Percentiles rank a stretch among this genome's conserved stretches.
phyloP scores from a whole-genome alignment of 2,113 vertebrate genomes.

The Hippopotamus amphibius region DNA sequence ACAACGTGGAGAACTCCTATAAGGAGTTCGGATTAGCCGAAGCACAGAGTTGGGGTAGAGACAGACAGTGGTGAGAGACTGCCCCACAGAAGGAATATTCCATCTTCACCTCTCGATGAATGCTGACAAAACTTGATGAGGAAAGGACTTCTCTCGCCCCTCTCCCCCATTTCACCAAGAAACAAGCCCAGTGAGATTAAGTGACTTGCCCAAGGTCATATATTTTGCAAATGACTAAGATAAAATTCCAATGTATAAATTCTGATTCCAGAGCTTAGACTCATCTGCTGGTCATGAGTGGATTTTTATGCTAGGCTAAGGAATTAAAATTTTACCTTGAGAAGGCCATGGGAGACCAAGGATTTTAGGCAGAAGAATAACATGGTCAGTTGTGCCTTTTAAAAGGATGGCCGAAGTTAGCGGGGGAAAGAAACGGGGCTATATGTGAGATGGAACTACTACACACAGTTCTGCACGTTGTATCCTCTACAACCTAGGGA shows the following conservation, averaged over 20 bases:
- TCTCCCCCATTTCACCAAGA: neutral
- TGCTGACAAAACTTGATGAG: neutral
- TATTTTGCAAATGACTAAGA: neutral
- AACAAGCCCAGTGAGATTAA: neutral
- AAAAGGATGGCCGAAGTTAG: neutral
- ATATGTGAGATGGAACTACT: neutral
- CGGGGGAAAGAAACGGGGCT: neutral
- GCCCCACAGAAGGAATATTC: neutral
- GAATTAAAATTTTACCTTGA: neutral
- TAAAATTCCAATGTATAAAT: neutral
- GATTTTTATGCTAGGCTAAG: neutral
- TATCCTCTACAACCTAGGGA: neutral
- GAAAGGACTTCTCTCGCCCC: neutral
- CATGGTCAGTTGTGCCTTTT: neutral
- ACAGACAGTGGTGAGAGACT: neutral
- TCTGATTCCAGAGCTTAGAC: neutral
- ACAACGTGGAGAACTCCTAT: neutral
- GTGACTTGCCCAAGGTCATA: neutral
- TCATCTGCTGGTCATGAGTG: neutral
- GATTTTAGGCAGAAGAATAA: neutral
- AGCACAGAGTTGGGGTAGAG: neutral
- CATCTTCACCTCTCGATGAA: neutral
- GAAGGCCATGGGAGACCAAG: neutral
- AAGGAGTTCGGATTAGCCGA: neutral
- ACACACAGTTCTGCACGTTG: neutral